These are phyloP conservation scores for Rhyacophila evoluta DNA, from an alignment of 2,888 invertebrate species.

Conservation along the genomic window DNA sequence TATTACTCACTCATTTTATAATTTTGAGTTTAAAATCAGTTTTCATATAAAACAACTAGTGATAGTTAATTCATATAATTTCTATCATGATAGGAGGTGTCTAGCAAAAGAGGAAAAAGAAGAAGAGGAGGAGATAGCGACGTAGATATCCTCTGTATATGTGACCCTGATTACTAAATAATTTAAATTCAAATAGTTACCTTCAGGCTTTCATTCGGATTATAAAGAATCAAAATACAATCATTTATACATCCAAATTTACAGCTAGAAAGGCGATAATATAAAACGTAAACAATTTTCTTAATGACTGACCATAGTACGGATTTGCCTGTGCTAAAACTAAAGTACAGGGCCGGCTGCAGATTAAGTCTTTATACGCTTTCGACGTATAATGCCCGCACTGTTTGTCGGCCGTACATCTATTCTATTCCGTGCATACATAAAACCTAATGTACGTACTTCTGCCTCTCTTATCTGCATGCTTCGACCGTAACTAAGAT, in stretches of 20 bases:
- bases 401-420: constrained; percentile 27
- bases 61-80: no score
- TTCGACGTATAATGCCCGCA: constrained; percentile 19
- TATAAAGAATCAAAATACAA: constrained; percentile 19
- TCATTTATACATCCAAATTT: background rate
- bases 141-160: no score
- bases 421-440: constrained; percentile 12
- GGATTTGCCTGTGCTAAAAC: constrained; percentile 50
- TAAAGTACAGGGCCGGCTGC: constrained; percentile 43
- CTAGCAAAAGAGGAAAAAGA: no score
- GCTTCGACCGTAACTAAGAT: constrained; percentile 51
- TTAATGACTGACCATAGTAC: constrained; percentile 53
- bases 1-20: no score
- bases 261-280: background rate
- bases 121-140: no score
- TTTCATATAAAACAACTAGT: no score
- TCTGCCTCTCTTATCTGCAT: constrained; percentile 49
- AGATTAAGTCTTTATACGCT: constrained; percentile 53
- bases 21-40: no score
- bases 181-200: background rate
- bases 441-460: constrained; percentile 18
- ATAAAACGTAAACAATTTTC: constrained; percentile 32
- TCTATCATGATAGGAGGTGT: no score
- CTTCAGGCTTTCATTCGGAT: background rate
- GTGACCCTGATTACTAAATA: no score